Conservation (phyloP, 2,113 vertebrate species). For the Hemiprocne comata region DNA sequence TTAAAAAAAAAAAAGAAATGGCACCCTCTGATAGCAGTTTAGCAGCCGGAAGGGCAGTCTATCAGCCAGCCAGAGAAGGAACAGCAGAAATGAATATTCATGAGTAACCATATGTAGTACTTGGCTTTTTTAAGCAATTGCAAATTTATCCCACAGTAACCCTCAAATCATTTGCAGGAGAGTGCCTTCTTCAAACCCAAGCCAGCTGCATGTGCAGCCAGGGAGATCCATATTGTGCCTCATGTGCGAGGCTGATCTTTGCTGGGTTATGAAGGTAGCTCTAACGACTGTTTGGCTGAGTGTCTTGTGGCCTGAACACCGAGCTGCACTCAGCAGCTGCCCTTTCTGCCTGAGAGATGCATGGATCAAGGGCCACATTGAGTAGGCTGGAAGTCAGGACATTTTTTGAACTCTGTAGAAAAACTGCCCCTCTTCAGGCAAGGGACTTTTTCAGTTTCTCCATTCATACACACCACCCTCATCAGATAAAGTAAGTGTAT, state of each 20-base stretch:
- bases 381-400: not conserved
- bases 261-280: not conserved
- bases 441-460: not conserved
- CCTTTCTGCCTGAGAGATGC: not conserved
- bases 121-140: conserved; percentile 14
- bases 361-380: not conserved
- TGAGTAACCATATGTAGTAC: not conserved
- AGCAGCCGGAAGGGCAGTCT: not conserved
- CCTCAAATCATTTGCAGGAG: not conserved
- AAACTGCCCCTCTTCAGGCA: not conserved
- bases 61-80: not conserved
- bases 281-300: not conserved
- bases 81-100: not conserved
- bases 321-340: not conserved
- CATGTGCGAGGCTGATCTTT: not conserved
- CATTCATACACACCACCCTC: not conserved
- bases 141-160: conserved; percentile 19
- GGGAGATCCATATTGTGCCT: not conserved
- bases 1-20: not conserved
- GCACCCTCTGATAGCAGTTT: not conserved
- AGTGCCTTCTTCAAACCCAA: not conserved
- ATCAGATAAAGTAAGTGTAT: not conserved
- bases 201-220: not conserved
- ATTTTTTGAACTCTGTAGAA: not conserved
- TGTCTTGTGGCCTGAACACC: not conserved